A percentile compares a stretch with the other conserved stretches of the same genome.
Conservation (phyloP, 2,113 vertebrate species). For the Parotia lawesii region DNA sequence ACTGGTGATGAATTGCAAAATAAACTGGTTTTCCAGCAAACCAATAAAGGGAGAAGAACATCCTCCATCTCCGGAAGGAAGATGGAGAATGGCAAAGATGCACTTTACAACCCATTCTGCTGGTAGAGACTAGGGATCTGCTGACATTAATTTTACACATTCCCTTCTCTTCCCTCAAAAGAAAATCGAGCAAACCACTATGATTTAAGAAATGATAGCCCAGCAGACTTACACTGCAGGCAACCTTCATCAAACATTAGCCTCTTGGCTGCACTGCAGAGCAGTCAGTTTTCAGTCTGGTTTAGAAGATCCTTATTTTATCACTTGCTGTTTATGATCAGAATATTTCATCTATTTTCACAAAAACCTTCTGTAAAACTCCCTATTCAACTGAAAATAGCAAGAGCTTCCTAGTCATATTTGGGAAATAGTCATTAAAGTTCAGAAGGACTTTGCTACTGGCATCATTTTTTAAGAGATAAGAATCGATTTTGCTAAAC, state of each 20-base stretch:
- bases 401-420: neutral
- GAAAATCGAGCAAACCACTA: slow-evolving; percentile 46
- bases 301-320: slow-evolving; percentile 40
- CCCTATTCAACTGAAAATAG: neutral
- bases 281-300: slow-evolving; percentile 13
- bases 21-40: slow-evolving; percentile 6
- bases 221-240: slow-evolving; percentile 20
- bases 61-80: neutral
- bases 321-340: slow-evolving; percentile 36
- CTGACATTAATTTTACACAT: slow-evolving; percentile 24
- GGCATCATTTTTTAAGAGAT: neutral
- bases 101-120: slow-evolving; percentile 1
- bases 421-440: slow-evolving; percentile 13
- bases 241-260: slow-evolving; percentile 46
- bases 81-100: neutral
- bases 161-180: slow-evolving; percentile 10
- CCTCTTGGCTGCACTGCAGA: slow-evolving; percentile 20
- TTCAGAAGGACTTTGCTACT: neutral
- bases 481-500: slow-evolving; percentile 16
- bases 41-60: slow-evolving; percentile 22
- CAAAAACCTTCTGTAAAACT: neutral
- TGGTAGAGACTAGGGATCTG: neutral
- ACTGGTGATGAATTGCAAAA: slow-evolving; percentile 12
- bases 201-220: slow-evolving; percentile 58
- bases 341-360: slow-evolving; percentile 29